Evolutionary conservation across 2,113 vertebrate genomes (phyloP).

Genomic region (Brachyistius frenatus): DNA sequence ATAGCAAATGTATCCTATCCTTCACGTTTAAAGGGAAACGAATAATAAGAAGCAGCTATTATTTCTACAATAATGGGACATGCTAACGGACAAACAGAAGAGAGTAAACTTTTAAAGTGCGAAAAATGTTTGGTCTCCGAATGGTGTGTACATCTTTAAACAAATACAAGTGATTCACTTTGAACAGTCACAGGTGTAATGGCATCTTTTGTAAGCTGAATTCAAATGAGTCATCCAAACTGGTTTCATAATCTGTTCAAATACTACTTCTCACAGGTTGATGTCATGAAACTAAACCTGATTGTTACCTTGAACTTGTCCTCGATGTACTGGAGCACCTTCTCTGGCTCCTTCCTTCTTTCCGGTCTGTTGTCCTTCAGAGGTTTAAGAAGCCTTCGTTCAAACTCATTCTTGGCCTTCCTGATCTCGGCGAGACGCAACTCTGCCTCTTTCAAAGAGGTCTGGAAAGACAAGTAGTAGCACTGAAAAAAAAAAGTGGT

Average conservation of each 20-base stretch:
- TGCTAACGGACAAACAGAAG: too few species aligned
- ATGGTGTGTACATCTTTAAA: neutral
- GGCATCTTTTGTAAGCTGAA: too few species aligned
- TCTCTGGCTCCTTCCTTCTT: conserved; percentile 47
- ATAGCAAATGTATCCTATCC: too few species aligned
- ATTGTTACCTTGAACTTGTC: conserved; percentile 65
- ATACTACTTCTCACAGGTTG: neutral
- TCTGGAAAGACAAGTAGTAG: conserved; percentile 28
- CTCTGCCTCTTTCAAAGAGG: conserved; percentile 55
- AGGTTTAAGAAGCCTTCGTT: conserved; percentile 34
- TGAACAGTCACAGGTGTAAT: too few species aligned
- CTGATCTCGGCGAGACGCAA: conserved; percentile 47
- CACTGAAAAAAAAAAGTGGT: neutral
- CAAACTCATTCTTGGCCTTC: conserved; percentile 56
- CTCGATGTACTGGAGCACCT: conserved; percentile 38
- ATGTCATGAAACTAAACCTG: neutral
- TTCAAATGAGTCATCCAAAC: neutral
- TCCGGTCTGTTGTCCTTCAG: conserved; percentile 36
- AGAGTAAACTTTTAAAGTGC: too few species aligned
- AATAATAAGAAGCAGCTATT: too few species aligned
- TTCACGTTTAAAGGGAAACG: too few species aligned
- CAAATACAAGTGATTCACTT: neutral
- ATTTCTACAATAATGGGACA: too few species aligned
- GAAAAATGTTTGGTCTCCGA: neutral
- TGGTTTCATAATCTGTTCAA: neutral